phyloP scores from a whole-genome alignment of 1,140 invertebrate species.

The Habropoda laboriosa region DNA sequence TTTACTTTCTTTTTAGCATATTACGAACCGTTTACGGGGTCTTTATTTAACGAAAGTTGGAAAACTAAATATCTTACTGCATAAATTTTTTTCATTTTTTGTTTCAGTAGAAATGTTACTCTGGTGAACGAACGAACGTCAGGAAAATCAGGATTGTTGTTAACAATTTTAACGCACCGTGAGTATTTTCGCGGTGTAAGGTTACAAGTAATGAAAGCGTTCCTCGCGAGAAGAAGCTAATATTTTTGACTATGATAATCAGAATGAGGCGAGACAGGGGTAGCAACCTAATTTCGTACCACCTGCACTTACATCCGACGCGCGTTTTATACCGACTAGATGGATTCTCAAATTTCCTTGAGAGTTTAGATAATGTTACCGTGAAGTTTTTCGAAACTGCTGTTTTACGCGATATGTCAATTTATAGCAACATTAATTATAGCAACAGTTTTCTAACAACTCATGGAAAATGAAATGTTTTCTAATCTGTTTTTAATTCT shows the following conservation, averaged over 20 bases:
- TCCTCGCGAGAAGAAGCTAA: constrained; percentile 24
- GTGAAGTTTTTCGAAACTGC: constrained; percentile 33
- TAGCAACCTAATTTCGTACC: constrained; percentile 57
- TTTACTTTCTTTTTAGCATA: not conserved
- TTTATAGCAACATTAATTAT: too few species aligned
- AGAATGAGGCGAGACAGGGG: constrained; percentile 43
- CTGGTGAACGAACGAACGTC: not conserved
- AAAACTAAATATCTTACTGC: too few species aligned
- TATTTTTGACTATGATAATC: constrained; percentile 58
- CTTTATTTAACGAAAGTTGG: too few species aligned
- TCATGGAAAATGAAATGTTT: too few species aligned
- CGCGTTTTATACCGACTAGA: constrained; percentile 57
- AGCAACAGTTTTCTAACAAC: too few species aligned
- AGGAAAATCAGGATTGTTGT: not conserved
- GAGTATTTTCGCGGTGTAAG: constrained; percentile 18
- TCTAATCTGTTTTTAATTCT: too few species aligned
- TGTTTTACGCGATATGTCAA: not conserved
- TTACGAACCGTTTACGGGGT: too few species aligned
- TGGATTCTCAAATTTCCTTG: constrained; percentile 70
- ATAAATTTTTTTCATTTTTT: not conserved
- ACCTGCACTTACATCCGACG: constrained; percentile 48
- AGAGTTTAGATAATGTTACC: constrained; percentile 62
- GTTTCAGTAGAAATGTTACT: not conserved
- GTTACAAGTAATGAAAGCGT: constrained; percentile 44
- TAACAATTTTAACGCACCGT: not conserved